phyloP scores from a whole-genome alignment of 2,113 vertebrate genomes.

The Panthera uncia region DNA sequence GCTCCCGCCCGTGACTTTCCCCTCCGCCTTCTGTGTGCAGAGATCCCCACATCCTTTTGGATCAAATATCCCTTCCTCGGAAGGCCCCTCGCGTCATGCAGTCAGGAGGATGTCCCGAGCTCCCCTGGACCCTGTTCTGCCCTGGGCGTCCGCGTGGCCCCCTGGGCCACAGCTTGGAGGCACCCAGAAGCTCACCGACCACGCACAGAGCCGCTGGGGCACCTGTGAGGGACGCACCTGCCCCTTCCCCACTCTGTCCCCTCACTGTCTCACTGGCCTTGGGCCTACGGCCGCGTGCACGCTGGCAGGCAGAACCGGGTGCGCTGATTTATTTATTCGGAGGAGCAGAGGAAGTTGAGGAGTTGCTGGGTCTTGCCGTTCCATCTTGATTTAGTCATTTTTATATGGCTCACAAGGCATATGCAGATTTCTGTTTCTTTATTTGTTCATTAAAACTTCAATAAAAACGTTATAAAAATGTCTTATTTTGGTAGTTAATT shows the following conservation, averaged over 20 bases:
- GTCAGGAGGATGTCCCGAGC: neutral
- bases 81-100: neutral
- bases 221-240: neutral
- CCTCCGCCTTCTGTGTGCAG: rapidly evolving
- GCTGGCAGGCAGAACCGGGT: rapidly evolving
- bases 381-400: constrained; percentile 78
- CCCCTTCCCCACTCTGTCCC: neutral
- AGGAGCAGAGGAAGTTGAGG: constrained; percentile 47
- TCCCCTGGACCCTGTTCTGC: neutral
- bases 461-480: constrained; percentile 83
- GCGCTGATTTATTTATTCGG: neutral
- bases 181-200: too few relatives aligned
- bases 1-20: rapidly evolving
- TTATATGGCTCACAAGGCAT: constrained; percentile 61
- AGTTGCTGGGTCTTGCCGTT: constrained; percentile 56
- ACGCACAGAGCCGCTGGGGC: rapidly evolving
- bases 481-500: constrained; percentile 81
- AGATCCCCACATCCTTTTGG: neutral
- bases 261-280: neutral
- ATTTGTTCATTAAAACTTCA: constrained; percentile 86
- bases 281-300: rapidly evolving
- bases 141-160: rapidly evolving
- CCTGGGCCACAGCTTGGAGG: neutral
- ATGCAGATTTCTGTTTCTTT: constrained; percentile 81
- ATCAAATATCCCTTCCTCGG: neutral